Percentiles rank a stretch among this genome's conserved stretches.
These are phyloP conservation scores for Brenthis ino DNA, from an alignment of 2,888 invertebrate species.

Conservation along the genomic window DNA sequence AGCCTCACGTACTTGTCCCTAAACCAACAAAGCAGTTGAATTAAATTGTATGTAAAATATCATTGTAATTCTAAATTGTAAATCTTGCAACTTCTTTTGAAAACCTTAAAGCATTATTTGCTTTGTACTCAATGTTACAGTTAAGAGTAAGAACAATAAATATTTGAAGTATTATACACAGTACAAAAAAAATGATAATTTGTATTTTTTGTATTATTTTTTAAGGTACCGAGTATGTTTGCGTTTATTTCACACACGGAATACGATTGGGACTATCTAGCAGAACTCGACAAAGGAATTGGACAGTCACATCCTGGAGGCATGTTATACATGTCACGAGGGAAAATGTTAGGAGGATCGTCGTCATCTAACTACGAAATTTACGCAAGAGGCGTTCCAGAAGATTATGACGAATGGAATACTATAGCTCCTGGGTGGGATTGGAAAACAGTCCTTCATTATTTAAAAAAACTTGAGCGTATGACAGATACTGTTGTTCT, in stretches of 20 bases:
- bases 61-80: too few species aligned
- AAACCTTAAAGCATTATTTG: too few species aligned
- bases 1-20: too few species aligned
- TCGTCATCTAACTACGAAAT: conserved; percentile 51
- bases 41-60: too few species aligned
- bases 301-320: conserved; percentile 46
- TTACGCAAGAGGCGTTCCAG: conserved; percentile 49
- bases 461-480: conserved; percentile 52
- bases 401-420: conserved; percentile 51
- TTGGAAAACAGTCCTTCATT: conserved; percentile 48
- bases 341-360: conserved; percentile 52
- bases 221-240: conserved; percentile 50
- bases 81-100: too few species aligned
- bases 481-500: conserved; percentile 48
- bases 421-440: conserved; percentile 49
- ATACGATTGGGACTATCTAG: conserved; percentile 50
- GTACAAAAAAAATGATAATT: too few species aligned
- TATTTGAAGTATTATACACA: too few species aligned
- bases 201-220: conserved; percentile 18
- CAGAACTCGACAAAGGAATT: conserved; percentile 44
- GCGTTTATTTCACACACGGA: conserved; percentile 44
- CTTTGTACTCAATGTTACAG: too few species aligned
- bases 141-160: too few species aligned
- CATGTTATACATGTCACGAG: conserved; percentile 45
- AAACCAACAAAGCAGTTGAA: too few species aligned